Evolutionary conservation across 1,140 invertebrate species (phyloP).

Genomic region (Zelostemma sp.): DNA sequence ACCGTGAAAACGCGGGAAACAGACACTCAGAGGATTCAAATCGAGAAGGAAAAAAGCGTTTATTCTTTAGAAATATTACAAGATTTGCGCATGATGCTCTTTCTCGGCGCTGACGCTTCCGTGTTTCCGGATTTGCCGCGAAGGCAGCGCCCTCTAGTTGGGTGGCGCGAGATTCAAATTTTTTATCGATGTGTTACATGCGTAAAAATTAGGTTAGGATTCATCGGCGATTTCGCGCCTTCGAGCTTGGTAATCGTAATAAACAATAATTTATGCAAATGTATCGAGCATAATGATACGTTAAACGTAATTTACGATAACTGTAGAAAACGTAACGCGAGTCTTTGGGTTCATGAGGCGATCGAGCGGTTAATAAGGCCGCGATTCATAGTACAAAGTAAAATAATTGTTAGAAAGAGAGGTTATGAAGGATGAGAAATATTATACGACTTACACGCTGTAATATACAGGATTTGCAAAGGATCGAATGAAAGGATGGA

Average conservation of each 20-base stretch:
- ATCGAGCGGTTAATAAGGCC: constrained; percentile 47
- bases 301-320: constrained; percentile 34
- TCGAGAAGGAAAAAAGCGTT: too few species aligned
- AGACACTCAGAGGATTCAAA: too few species aligned
- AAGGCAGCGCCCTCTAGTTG: too few species aligned
- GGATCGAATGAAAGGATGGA: constrained; percentile 15
- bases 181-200: too few species aligned
- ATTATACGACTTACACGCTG: constrained; percentile 42
- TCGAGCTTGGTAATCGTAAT: not conserved
- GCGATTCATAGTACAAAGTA: constrained; percentile 69
- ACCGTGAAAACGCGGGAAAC: too few species aligned
- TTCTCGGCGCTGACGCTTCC: too few species aligned
- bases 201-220: too few species aligned
- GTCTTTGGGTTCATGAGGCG: constrained; percentile 48
- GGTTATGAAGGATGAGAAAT: constrained; percentile 28
- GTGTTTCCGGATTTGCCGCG: too few species aligned
- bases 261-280: constrained; percentile 1
- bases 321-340: constrained; percentile 37
- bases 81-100: too few species aligned
- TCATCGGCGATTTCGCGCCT: not conserved
- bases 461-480: constrained; percentile 41
- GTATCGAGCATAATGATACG: constrained; percentile 25
- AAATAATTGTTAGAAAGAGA: constrained; percentile 55
- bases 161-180: too few species aligned
- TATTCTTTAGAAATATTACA: too few species aligned